A percentile compares a stretch with the other conserved stretches of the same genome.
Evolutionary conservation across 2,888 invertebrate species (phyloP).

Genomic region (Candidula unifasciata): DNA sequence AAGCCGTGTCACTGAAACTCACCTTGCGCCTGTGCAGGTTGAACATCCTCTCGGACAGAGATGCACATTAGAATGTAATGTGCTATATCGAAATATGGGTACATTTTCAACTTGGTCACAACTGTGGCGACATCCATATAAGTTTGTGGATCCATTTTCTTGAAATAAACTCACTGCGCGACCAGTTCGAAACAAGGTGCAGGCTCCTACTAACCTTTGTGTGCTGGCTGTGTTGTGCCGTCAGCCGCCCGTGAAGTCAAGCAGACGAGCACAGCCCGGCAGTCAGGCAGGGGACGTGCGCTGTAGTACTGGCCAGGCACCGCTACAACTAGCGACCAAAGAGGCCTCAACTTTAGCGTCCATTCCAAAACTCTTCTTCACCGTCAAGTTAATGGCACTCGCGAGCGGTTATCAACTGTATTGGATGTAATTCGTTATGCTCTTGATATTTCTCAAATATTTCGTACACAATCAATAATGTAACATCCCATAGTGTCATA

Average conservation of each 20-base stretch:
- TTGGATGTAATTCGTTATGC: too few relatives aligned
- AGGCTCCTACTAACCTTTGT: not conserved
- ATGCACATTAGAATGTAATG: conserved; percentile 96
- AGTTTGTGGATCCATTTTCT: conserved; percentile 80
- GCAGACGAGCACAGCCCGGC: conserved; percentile 1
- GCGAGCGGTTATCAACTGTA: too few relatives aligned
- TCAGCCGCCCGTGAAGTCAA: not conserved
- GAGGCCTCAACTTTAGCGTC: too few relatives aligned
- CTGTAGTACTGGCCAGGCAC: too few relatives aligned
- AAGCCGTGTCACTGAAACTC: conserved; percentile 38
- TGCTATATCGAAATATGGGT: conserved; percentile 98
- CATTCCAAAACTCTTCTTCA: too few relatives aligned
- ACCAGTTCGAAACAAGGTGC: not conserved
- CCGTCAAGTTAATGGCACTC: too few relatives aligned
- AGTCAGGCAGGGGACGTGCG: too few relatives aligned
- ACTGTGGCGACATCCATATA: conserved; percentile 98
- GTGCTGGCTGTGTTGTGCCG: not conserved
- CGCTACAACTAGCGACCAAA: too few relatives aligned
- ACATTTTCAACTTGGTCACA: conserved; percentile 99
- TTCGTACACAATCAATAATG: too few relatives aligned
- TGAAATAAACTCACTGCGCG: not conserved
- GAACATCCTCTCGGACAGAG: conserved; percentile 91
- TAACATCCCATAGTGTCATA: too few relatives aligned
- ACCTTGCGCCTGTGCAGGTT: conserved; percentile 58
- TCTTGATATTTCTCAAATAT: too few relatives aligned